Evolutionary conservation across 2,888 invertebrate genomes (phyloP).

Genomic region (Didymodactylos carnosus): DNA sequence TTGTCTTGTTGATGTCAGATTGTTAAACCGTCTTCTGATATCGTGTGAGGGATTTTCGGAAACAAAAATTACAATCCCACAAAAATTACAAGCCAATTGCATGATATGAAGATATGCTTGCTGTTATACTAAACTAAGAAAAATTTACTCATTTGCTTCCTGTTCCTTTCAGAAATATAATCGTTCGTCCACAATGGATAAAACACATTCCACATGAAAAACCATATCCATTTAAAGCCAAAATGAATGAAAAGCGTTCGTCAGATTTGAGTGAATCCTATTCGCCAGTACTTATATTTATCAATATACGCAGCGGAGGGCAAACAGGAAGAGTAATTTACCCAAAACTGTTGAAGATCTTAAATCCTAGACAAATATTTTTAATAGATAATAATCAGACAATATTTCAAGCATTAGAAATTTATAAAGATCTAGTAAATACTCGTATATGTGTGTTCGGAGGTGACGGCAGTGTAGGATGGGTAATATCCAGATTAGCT

Average conservation of each 20-base stretch:
- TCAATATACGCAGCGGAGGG: constrained; percentile 93
- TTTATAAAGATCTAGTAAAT: constrained; percentile 80
- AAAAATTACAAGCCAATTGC: too few relatives aligned
- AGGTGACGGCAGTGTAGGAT: constrained; percentile 80
- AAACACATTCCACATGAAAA: not conserved
- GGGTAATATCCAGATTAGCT: constrained; percentile 57
- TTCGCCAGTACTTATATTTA: constrained; percentile 54
- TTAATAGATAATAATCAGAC: not conserved
- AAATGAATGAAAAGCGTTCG: not conserved
- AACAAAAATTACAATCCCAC: too few relatives aligned
- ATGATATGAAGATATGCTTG: too few relatives aligned
- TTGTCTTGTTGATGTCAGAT: too few relatives aligned
- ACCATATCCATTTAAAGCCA: not conserved
- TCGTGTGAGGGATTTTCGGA: too few relatives aligned
- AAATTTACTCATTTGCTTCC: not conserved
- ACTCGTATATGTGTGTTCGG: constrained; percentile 80
- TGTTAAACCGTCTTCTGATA: too few relatives aligned
- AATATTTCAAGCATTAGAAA: constrained; percentile 48
- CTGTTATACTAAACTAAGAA: too few relatives aligned
- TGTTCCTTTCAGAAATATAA: not conserved
- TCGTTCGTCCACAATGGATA: not conserved
- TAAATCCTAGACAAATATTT: constrained; percentile 85
- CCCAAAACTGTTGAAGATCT: constrained; percentile 88
- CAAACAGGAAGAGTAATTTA: constrained; percentile 84
- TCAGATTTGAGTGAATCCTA: not conserved